Percentiles rank a stretch among this genome's conserved stretches.
Conservation (phyloP, 92 coral and sea anemone genomes). For the Epizoanthus ramosus region DNA sequence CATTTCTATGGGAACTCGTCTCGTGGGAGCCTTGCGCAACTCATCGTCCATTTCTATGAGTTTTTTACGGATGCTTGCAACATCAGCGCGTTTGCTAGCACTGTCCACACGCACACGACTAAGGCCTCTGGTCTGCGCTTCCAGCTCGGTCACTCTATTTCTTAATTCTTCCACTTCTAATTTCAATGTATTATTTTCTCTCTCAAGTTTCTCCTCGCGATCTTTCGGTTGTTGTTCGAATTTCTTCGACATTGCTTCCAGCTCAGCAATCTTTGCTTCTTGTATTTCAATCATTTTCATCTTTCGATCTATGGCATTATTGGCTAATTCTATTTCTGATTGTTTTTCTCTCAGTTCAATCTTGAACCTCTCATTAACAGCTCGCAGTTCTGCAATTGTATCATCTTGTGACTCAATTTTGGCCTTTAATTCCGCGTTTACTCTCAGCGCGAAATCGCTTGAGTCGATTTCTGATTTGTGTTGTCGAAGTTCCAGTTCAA, state of each 20-base stretch:
- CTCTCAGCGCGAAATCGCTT: conserved; percentile 28
- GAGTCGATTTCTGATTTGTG: conserved; percentile 45
- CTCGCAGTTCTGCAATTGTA: conserved; percentile 22
- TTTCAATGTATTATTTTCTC: conserved; percentile 57
- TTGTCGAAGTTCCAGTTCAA: conserved; percentile 26
- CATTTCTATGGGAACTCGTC: conserved; percentile 15
- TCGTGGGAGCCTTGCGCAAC: conserved; percentile 18
- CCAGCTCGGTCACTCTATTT: conserved; percentile 55
- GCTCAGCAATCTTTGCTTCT: conserved; percentile 21
- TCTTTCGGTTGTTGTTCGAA: conserved; percentile 43
- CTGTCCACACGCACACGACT: conserved; percentile 5
- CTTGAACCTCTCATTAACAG: conserved; percentile 31
- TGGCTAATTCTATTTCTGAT: conserved; percentile 29
- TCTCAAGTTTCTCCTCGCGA: conserved; percentile 32
- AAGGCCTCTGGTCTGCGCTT: conserved; percentile 49
- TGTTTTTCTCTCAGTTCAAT: conserved; percentile 33
- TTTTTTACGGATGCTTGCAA: conserved; percentile 11
- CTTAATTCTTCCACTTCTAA: conserved; percentile 51
- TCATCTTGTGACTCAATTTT: conserved; percentile 36
- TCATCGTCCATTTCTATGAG: conserved; percentile 15
- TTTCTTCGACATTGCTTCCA: conserved; percentile 6
- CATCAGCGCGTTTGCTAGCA: conserved; percentile 9
- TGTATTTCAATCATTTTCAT: conserved; percentile 26
- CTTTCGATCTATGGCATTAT: conserved; percentile 35
- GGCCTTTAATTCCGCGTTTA: conserved; percentile 37